Evolutionary conservation across 2,113 vertebrate species (phyloP).

Genomic region (Seriola quinqueradiata): DNA sequence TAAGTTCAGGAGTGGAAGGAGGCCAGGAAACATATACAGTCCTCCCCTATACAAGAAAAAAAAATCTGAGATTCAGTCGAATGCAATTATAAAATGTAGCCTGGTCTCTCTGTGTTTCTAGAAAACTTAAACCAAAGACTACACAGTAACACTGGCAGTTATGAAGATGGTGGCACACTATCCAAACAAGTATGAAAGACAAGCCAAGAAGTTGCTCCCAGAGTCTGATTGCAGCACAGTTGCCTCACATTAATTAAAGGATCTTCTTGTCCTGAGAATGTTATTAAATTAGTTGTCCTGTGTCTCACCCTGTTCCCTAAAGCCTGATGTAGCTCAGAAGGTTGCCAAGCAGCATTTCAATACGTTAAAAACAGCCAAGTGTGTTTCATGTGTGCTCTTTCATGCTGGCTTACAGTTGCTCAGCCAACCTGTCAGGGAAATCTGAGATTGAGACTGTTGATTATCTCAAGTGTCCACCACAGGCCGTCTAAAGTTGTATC

Average conservation of each 20-base stretch:
- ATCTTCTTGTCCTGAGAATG: conserved; percentile 53
- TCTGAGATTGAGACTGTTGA: not conserved
- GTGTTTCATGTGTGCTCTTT: not conserved
- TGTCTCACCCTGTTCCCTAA: conserved; percentile 70
- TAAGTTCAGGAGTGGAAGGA: not conserved
- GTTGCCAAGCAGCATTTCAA: conserved; percentile 56
- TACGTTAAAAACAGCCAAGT: conserved; percentile 37
- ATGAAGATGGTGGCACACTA: conserved; percentile 39
- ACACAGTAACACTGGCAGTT: conserved; percentile 42
- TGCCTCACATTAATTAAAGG: conserved; percentile 55
- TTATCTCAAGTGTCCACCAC: not conserved
- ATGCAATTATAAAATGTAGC: not conserved
- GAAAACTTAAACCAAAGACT: conserved; percentile 33
- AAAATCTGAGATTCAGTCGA: not conserved
- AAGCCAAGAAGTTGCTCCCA: conserved; percentile 35
- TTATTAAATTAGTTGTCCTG: conserved; percentile 77
- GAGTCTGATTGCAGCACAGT: conserved; percentile 39
- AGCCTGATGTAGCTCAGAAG: conserved; percentile 40
- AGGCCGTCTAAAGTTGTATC: conserved; percentile 3
- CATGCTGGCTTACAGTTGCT: not conserved
- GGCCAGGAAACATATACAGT: conserved; percentile 2
- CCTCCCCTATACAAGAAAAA: not conserved
- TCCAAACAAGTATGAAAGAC: conserved; percentile 45
- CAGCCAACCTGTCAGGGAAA: not conserved
- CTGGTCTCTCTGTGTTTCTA: conserved; percentile 1